Evolutionary conservation across 1,140 invertebrate genomes (phyloP).

Genomic region (Protaetia brevitarsis): DNA sequence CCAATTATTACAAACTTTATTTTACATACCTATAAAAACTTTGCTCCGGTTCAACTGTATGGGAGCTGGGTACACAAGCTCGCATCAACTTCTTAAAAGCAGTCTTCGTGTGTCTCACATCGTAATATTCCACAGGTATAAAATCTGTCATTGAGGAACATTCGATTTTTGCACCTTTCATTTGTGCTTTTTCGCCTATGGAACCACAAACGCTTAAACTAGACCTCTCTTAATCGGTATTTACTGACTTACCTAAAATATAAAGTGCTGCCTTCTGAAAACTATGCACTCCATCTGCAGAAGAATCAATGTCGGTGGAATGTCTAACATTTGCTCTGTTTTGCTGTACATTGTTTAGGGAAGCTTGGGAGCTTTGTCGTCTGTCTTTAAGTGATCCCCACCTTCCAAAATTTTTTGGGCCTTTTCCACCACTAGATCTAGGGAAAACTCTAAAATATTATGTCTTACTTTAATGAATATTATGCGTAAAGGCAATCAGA

Average conservation of each 20-base stretch:
- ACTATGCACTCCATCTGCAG: slow-evolving; percentile 64
- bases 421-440: slow-evolving; percentile 68
- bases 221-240: not conserved
- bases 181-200: slow-evolving; percentile 54
- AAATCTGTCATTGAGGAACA: slow-evolving; percentile 76
- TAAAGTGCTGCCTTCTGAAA: slow-evolving; percentile 76
- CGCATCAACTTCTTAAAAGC: slow-evolving; percentile 96
- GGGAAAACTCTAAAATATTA: slow-evolving; percentile 51
- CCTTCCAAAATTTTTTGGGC: slow-evolving; percentile 67
- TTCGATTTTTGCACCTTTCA: slow-evolving; percentile 69
- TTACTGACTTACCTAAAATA: slow-evolving; percentile 76
- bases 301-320: slow-evolving; percentile 67
- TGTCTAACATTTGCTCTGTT: slow-evolving; percentile 53
- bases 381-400: slow-evolving; percentile 79
- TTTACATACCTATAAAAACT: slow-evolving; percentile 61
- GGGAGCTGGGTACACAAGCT: slow-evolving; percentile 86
- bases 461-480: slow-evolving; percentile 3
- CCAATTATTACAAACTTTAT: not conserved
- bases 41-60: slow-evolving; percentile 66
- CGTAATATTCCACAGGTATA: slow-evolving; percentile 91
- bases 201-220: not conserved
- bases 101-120: slow-evolving; percentile 85
- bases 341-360: slow-evolving; percentile 56
- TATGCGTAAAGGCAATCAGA: too few species aligned
- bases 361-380: slow-evolving; percentile 63